Conservation (phyloP, 2,797 vertebrate genomes). For the Prunella strophiata region DNA sequence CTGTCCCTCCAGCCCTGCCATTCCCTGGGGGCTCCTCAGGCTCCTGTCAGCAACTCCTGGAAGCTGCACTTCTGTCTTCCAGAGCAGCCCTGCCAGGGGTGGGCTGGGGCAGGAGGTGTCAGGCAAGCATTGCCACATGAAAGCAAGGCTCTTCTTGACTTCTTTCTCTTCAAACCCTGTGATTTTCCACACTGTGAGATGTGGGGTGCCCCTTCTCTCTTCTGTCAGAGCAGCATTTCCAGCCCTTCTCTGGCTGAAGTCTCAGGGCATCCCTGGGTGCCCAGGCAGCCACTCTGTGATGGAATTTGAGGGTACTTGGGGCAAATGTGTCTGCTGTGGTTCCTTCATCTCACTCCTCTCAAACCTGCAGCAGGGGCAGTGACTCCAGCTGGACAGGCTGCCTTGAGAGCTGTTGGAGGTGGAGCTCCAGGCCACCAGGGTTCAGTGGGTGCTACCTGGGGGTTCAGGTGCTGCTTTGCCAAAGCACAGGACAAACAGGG, state of each 20-base stretch:
- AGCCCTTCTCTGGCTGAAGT: neutral
- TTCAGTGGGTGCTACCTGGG: neutral
- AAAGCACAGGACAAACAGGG: neutral
- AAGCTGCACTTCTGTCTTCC: neutral
- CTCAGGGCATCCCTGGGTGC: neutral
- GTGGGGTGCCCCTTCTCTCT: neutral
- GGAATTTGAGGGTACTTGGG: neutral
- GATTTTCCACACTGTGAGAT: neutral
- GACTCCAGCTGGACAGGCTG: neutral
- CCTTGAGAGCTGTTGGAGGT: neutral
- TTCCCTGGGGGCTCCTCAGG: neutral
- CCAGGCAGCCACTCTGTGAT: neutral
- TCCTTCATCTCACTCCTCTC: neutral
- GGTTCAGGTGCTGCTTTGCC: neutral
- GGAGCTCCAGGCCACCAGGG: too few relatives aligned
- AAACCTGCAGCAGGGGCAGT: neutral
- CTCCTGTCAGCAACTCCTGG: neutral
- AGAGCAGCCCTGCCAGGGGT: rapidly evolving
- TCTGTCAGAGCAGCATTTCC: neutral
- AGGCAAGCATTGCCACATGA: neutral
- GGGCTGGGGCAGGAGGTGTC: neutral
- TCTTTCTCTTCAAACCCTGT: neutral
- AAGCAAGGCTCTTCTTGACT: neutral
- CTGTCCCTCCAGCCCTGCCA: rapidly evolving
- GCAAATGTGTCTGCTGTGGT: neutral